phyloP scores from a whole-genome alignment of 2,113 vertebrate species.

The Dasyprocta punctata region DNA sequence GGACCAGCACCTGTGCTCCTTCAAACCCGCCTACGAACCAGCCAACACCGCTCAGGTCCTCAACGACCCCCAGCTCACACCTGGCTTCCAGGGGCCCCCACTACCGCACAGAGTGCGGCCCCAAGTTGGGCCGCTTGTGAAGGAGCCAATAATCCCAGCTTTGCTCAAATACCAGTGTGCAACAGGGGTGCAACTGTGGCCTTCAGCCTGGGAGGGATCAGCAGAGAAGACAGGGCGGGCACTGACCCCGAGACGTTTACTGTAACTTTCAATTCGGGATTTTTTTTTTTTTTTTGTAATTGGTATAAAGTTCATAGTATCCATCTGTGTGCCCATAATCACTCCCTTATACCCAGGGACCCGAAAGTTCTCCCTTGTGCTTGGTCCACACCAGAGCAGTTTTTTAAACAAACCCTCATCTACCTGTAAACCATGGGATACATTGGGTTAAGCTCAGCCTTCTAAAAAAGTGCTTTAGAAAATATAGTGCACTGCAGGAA shows the following conservation, averaged over 20 bases:
- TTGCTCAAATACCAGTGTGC: neutral
- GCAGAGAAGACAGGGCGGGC: neutral
- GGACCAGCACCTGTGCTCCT: neutral
- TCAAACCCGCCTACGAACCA: neutral
- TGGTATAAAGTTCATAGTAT: neutral
- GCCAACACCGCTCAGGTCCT: neutral
- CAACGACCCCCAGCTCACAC: neutral
- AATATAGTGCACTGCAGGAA: neutral
- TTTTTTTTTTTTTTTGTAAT: neutral
- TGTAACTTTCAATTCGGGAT: neutral
- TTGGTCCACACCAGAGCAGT: neutral
- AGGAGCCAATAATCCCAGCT: neutral
- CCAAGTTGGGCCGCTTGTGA: neutral
- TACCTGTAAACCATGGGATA: neutral
- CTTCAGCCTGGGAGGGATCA: neutral
- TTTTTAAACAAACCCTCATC: neutral
- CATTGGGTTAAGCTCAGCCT: neutral
- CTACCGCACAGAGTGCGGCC: rapidly evolving
- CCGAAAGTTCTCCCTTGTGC: neutral
- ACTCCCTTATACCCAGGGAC: neutral
- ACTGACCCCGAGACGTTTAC: neutral
- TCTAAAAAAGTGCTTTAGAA: neutral
- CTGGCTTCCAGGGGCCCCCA: neutral
- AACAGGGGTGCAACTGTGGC: neutral
- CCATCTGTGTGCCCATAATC: neutral